A percentile compares a stretch with the other conserved stretches of the same genome.
Conservation (phyloP, 2,888 invertebrate species). For the Ernsta delagoae region DNA sequence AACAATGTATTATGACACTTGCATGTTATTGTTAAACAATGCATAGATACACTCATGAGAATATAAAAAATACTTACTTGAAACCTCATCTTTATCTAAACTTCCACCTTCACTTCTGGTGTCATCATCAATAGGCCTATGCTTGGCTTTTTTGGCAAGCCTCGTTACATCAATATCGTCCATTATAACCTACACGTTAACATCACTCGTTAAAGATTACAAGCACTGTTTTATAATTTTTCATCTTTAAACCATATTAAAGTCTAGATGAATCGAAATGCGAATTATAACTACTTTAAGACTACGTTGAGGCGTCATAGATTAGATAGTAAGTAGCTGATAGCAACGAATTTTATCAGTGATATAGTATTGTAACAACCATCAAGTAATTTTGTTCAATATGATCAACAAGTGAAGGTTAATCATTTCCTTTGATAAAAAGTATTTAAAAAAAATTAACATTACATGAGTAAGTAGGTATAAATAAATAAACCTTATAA, state of each 20-base stretch:
- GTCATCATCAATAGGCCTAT: constrained; percentile 75
- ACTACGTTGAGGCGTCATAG: constrained; percentile 64
- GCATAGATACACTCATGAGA: too few relatives aligned
- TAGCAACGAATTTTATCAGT: constrained; percentile 33
- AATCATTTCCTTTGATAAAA: not conserved
- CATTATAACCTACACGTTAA: constrained; percentile 54
- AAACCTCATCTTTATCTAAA: constrained; percentile 57
- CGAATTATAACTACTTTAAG: constrained; percentile 69
- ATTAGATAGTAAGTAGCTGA: constrained; percentile 69
- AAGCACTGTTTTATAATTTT: constrained; percentile 32
- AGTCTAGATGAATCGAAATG: constrained; percentile 60
- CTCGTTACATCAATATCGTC: constrained; percentile 58
- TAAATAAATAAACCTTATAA: too few relatives aligned
- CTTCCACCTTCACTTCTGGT: constrained; percentile 72
- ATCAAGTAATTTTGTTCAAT: constrained; percentile 11
- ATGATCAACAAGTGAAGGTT: constrained; percentile 8
- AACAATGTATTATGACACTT: too few relatives aligned
- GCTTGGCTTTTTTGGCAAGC: constrained; percentile 56
- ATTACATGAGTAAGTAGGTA: too few relatives aligned
- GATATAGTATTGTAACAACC: constrained; percentile 25
- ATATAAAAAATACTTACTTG: constrained; percentile 58
- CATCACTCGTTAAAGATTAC: constrained; percentile 41
- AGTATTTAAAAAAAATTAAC: too few relatives aligned
- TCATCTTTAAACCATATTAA: constrained; percentile 50
- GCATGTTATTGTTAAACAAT: too few relatives aligned